Percentiles rank a stretch among this genome's conserved stretches.
phyloP scores from a whole-genome alignment of 2,797 vertebrate genomes.

The Buceros bicornis region DNA sequence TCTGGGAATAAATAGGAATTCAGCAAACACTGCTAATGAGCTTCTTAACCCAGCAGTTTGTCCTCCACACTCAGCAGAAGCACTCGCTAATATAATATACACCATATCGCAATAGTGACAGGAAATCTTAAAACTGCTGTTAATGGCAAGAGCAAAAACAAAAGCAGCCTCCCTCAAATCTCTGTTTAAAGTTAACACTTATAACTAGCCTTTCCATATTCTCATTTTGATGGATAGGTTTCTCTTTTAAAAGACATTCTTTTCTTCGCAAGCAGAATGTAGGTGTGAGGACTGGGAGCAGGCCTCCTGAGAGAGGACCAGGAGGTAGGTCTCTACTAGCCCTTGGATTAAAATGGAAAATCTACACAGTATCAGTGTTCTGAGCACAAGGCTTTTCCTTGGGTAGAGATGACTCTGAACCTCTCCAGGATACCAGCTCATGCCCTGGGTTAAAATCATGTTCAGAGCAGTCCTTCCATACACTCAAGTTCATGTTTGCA shows the following conservation, averaged over 20 bases:
- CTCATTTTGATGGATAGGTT: background rate
- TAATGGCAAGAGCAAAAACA: conserved; percentile 3
- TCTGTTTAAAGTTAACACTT: background rate
- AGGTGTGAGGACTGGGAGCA: background rate
- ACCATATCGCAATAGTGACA: background rate
- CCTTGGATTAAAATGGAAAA: background rate
- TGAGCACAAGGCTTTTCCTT: background rate
- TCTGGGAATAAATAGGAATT: conserved; percentile 60
- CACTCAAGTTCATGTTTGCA: background rate
- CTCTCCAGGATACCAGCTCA: background rate
- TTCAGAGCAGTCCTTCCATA: background rate
- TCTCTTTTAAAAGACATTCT: background rate
- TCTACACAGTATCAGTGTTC: background rate
- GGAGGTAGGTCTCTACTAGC: background rate
- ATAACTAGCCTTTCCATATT: background rate
- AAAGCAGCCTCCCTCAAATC: background rate
- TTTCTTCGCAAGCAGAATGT: background rate
- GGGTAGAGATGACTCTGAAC: background rate
- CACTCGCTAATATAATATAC: conserved; percentile 38
- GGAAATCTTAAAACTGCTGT: conserved; percentile 14
- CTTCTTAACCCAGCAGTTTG: conserved; percentile 38
- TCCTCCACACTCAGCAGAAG: conserved; percentile 27
- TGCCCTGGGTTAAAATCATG: background rate
- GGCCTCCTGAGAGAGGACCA: background rate
- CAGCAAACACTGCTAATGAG: conserved; percentile 61